phyloP scores from a whole-genome alignment of 2,113 vertebrate genomes.

The Procavia capensis region DNA sequence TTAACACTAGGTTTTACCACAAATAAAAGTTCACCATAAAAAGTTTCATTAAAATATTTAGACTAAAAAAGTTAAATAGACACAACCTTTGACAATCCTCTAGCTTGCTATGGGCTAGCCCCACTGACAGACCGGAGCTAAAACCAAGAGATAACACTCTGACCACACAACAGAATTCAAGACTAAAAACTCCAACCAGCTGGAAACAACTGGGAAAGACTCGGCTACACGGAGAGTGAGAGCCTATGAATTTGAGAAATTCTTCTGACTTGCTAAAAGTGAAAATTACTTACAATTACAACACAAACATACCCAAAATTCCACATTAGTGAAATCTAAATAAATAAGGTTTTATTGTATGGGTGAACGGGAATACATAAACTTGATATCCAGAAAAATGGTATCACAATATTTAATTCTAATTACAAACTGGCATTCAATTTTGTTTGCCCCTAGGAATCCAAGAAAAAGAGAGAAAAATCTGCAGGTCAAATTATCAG shows the following conservation, averaged over 20 bases:
- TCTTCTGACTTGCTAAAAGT: background rate
- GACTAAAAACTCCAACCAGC: background rate
- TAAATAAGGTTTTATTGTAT: conserved; percentile 4
- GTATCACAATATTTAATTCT: background rate
- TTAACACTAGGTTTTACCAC: conserved; percentile 17
- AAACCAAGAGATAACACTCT: background rate
- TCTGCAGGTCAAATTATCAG: conserved; percentile 35
- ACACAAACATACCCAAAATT: conserved; percentile 28
- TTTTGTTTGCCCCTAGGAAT: conserved; percentile 14
- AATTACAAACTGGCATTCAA: conserved; percentile 41
- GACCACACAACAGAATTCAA: background rate
- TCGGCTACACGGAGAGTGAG: background rate
- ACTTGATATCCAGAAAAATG: conserved; percentile 15
- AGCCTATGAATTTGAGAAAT: background rate
- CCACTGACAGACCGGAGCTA: background rate
- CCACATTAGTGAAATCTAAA: conserved; percentile 9
- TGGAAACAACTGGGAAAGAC: background rate
- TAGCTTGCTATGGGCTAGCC: background rate
- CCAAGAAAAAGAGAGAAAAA: conserved; percentile 63
- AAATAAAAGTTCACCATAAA: background rate
- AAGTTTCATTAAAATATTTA: conserved; percentile 35
- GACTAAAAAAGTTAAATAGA: background rate
- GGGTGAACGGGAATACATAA: background rate
- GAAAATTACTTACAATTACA: background rate
- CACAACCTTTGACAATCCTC: background rate